Percentiles rank a stretch among this genome's conserved stretches.
phyloP scores from a whole-genome alignment of 2,797 vertebrate genomes.

The Coregonus sp. region DNA sequence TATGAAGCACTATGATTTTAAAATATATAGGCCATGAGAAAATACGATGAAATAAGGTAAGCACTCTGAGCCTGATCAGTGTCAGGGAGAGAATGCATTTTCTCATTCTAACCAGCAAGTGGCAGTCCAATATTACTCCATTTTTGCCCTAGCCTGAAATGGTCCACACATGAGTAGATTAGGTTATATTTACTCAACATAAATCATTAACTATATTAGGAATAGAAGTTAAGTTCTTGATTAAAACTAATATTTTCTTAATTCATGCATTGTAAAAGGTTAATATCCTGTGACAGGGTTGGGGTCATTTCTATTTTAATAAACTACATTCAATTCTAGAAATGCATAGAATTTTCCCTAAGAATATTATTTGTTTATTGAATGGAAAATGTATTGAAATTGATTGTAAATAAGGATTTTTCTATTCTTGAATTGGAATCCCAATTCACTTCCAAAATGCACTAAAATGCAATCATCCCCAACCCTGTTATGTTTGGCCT shows the following conservation, averaged over 20 bases:
- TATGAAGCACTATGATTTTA: background rate
- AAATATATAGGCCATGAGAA: background rate
- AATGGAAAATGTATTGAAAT: background rate
- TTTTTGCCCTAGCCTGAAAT: background rate
- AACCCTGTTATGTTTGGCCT: background rate
- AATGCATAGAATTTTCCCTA: background rate
- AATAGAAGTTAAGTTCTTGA: background rate
- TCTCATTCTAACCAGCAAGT: conserved; percentile 53
- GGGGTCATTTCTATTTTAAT: background rate
- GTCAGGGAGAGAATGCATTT: conserved; percentile 36
- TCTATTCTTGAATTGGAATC: background rate
- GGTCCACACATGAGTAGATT: background rate
- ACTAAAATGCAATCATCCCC: background rate
- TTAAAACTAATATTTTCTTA: background rate
- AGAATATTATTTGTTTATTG: background rate
- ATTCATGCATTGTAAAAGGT: too few species aligned
- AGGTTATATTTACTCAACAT: background rate
- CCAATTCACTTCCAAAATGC: background rate
- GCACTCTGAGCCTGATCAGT: background rate
- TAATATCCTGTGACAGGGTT: background rate
- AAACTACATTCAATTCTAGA: background rate
- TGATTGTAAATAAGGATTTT: background rate
- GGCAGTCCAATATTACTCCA: conserved; percentile 50
- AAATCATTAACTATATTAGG: background rate
- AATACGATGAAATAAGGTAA: background rate